These are phyloP conservation scores for Phallusia fumigata DNA, from an alignment of 23 tunicate species.

Conservation along the genomic window DNA sequence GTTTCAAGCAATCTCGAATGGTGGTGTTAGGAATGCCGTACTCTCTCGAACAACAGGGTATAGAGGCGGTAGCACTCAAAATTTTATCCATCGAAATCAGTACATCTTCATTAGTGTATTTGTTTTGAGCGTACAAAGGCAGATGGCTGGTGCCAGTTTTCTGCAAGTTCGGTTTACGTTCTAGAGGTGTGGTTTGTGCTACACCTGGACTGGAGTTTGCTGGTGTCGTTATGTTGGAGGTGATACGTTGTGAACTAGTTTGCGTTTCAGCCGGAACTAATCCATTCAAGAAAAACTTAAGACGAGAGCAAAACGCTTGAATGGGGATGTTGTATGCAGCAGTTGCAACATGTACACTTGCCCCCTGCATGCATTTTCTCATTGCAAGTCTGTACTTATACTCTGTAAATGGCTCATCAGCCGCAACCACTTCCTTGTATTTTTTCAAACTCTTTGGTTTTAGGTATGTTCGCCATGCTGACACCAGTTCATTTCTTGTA, in stretches of 20 bases:
- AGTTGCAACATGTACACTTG: neutral
- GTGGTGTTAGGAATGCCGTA: slow-evolving; percentile 40
- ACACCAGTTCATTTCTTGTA: neutral
- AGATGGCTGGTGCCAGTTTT: neutral
- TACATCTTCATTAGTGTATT: slow-evolving; percentile 10
- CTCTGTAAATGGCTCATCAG: neutral
- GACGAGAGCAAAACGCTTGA: neutral
- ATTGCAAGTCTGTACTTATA: neutral
- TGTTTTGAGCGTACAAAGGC: too few relatives aligned
- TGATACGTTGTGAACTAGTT: too few relatives aligned
- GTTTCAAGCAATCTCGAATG: slow-evolving; percentile 15
- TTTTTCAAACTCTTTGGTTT: neutral
- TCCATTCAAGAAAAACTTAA: neutral
- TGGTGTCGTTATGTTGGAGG: too few relatives aligned
- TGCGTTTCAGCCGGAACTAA: too few relatives aligned
- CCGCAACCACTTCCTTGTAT: neutral
- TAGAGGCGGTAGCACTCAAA: neutral
- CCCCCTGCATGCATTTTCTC: slow-evolving; percentile 1
- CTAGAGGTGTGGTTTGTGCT: too few relatives aligned
- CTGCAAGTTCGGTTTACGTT: neutral
- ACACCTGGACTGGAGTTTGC: neutral
- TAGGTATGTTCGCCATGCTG: neutral
- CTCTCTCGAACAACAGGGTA: neutral
- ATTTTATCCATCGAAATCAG: slow-evolving; percentile 31
- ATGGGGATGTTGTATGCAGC: neutral